These are phyloP conservation scores for Micronycteris hirsuta DNA, from an alignment of 2,113 vertebrate genomes.

Conservation along the genomic window DNA sequence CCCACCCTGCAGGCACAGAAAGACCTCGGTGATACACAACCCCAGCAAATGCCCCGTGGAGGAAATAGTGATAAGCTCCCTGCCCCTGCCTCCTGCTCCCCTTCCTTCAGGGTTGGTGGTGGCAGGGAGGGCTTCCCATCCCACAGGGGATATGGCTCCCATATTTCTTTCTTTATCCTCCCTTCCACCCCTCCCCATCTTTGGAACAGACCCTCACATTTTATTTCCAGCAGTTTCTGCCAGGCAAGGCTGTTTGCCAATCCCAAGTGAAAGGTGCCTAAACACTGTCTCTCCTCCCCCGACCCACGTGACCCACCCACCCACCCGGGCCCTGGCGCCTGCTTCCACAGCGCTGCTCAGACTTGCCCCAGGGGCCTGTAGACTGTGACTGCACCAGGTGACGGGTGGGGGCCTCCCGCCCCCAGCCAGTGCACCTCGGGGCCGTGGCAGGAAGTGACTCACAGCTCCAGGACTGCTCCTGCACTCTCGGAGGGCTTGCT, in stretches of 20 bases:
- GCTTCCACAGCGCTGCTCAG: slow-evolving; percentile 36
- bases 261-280: slow-evolving; percentile 34
- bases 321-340: background rate
- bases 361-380: slow-evolving; percentile 56
- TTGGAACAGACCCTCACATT: background rate
- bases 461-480: background rate
- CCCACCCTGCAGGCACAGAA: background rate
- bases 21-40: background rate
- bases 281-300: slow-evolving; percentile 27
- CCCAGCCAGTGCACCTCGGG: background rate
- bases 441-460: slow-evolving; percentile 5
- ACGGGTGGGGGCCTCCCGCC: background rate
- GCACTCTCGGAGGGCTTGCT: background rate
- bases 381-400: slow-evolving; percentile 30
- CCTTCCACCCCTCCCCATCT: background rate
- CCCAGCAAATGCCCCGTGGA: background rate
- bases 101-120: background rate
- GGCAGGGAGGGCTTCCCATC: background rate
- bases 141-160: background rate
- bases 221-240: slow-evolving; percentile 53
- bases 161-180: background rate
- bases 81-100: background rate
- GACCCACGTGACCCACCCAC: background rate
- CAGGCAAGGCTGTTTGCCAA: slow-evolving; percentile 54
- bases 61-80: background rate